phyloP scores from a whole-genome alignment of 1,140 invertebrate species.

The Aphaenogaster ashmeadi region DNA sequence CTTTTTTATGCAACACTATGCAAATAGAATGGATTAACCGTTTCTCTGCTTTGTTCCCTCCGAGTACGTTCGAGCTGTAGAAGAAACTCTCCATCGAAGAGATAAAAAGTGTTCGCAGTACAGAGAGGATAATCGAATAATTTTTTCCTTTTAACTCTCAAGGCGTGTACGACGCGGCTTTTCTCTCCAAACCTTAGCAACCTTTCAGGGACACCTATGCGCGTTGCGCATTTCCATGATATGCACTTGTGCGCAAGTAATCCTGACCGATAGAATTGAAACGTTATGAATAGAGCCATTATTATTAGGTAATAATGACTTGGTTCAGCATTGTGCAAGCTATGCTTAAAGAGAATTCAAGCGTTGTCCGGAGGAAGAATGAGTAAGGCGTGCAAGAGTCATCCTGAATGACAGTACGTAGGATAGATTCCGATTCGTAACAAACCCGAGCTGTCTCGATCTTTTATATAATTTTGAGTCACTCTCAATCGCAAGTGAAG shows the following conservation, averaged over 20 bases:
- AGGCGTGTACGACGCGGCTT: neutral
- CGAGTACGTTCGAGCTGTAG: neutral
- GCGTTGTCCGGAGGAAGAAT: constrained; percentile 4
- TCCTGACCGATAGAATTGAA: constrained; percentile 2
- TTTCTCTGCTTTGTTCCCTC: neutral
- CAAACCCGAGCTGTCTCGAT: neutral
- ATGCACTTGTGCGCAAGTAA: neutral
- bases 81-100: neutral
- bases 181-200: neutral
- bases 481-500: neutral
- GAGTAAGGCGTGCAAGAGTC: constrained; percentile 30
- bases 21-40: neutral
- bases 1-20: neutral
- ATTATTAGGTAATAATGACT: constrained; percentile 42
- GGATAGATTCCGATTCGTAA: constrained; percentile 5
- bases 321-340: neutral
- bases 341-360: constrained; percentile 28
- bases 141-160: neutral
- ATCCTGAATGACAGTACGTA: constrained; percentile 16
- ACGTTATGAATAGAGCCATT: constrained; percentile 36
- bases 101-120: neutral
- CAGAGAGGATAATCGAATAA: neutral
- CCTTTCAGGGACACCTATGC: neutral
- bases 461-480: constrained; percentile 20
- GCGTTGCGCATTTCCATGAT: neutral